Evolutionary conservation across 2,797 vertebrate species (phyloP).

Genomic region (Dryobates pubescens): DNA sequence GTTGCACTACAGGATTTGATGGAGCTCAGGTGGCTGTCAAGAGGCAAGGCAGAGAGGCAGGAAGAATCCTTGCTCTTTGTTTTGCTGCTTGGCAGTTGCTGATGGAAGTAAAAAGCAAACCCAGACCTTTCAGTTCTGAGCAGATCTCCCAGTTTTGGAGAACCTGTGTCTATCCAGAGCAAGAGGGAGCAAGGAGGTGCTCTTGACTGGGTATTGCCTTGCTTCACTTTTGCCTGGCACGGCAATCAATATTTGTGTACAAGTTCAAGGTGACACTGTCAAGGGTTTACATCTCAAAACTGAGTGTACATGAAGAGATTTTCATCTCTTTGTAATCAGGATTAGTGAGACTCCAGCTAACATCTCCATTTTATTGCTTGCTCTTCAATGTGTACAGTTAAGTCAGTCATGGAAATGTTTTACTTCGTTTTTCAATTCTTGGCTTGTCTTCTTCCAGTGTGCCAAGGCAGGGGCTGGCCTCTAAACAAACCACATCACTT

Average conservation of each 20-base stretch:
- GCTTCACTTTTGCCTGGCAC: neutral
- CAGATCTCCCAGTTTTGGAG: neutral
- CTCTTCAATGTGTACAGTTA: neutral
- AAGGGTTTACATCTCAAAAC: neutral
- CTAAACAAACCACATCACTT: neutral
- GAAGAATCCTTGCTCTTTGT: neutral
- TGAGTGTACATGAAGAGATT: neutral
- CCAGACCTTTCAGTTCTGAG: neutral
- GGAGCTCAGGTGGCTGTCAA: neutral
- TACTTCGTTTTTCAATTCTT: conserved; percentile 23
- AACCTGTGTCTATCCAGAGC: neutral
- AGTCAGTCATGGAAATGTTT: neutral
- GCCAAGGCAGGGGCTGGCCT: neutral
- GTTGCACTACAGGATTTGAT: neutral
- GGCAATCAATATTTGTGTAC: neutral
- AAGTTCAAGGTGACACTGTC: accelerated
- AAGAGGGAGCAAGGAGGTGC: neutral
- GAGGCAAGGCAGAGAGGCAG: neutral
- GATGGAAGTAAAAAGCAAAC: neutral
- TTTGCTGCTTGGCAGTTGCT: neutral
- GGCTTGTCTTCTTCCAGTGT: neutral
- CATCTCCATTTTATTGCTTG: neutral
- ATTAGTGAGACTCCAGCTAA: neutral
- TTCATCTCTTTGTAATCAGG: neutral
- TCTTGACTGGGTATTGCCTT: neutral